Percentiles rank a stretch among this genome's conserved stretches.
Evolutionary conservation across 2,113 vertebrate genomes (phyloP).

Genomic region (Dicaeum eximium): DNA sequence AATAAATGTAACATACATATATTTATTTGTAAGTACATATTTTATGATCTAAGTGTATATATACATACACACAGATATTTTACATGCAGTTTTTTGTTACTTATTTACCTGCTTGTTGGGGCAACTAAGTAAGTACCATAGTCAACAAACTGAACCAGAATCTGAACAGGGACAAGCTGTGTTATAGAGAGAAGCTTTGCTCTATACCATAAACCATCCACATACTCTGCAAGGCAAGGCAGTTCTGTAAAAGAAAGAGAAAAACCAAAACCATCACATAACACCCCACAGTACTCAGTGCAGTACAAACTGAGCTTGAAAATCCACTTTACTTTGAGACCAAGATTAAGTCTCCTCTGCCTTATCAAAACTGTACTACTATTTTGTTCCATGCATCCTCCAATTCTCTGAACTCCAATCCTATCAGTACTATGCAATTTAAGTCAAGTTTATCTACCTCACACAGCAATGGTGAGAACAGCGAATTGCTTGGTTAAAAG

Average conservation of each 20-base stretch:
- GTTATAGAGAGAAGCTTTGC: constrained; percentile 79
- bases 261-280: background rate
- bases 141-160: constrained; percentile 89
- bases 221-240: constrained; percentile 89
- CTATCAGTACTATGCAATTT: background rate
- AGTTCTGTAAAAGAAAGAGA: constrained; percentile 71
- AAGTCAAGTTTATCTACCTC: background rate
- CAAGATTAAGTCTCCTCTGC: background rate
- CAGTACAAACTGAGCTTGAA: background rate
- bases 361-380: background rate
- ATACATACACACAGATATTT: background rate
- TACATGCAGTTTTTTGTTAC: background rate
- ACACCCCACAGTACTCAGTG: background rate
- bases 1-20: background rate
- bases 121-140: constrained; percentile 84
- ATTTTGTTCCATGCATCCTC: background rate
- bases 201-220: constrained; percentile 85
- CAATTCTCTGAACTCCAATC: background rate
- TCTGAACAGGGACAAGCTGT: constrained; percentile 71
- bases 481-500: background rate
- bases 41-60: background rate
- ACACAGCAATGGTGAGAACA: background rate
- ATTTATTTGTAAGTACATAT: rapidly evolving
- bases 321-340: background rate
- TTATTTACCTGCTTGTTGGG: constrained; percentile 76